These are phyloP conservation scores for Ceratotherium simum DNA, from an alignment of 2,113 vertebrate species.

Conservation along the genomic window DNA sequence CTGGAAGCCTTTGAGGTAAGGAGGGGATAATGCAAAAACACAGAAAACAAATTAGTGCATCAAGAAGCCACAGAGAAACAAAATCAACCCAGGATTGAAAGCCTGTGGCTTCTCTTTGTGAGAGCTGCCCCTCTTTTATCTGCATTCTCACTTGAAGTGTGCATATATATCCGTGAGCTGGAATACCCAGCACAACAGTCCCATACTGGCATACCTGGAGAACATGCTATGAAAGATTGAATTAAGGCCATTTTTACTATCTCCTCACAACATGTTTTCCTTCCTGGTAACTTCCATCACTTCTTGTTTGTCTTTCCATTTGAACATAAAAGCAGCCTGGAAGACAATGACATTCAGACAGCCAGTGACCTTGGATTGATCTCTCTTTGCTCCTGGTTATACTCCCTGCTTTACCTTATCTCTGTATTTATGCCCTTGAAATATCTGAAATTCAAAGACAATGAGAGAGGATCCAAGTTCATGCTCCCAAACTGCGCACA, in stretches of 20 bases:
- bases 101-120: neutral
- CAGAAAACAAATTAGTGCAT: neutral
- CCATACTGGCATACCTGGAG: neutral
- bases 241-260: neutral
- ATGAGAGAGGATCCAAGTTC: neutral
- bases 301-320: neutral
- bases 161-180: too few species aligned
- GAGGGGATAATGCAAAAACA: neutral
- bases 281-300: neutral
- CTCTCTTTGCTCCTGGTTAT: neutral
- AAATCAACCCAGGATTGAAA: neutral
- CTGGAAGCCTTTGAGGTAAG: neutral
- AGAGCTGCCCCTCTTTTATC: neutral
- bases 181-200: neutral
- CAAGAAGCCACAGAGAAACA: neutral
- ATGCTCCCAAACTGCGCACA: neutral
- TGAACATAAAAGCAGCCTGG: neutral
- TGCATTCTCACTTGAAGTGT: neutral
- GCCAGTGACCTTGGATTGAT: neutral
- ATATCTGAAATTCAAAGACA: slow-evolving; percentile 1
- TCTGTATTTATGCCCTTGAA: neutral
- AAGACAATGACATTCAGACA: neutral
- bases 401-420: neutral
- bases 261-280: neutral
- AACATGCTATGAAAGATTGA: neutral